These are phyloP conservation scores for Microplitis deprimator DNA, from an alignment of 2,888 invertebrate genomes.

Conservation along the genomic window DNA sequence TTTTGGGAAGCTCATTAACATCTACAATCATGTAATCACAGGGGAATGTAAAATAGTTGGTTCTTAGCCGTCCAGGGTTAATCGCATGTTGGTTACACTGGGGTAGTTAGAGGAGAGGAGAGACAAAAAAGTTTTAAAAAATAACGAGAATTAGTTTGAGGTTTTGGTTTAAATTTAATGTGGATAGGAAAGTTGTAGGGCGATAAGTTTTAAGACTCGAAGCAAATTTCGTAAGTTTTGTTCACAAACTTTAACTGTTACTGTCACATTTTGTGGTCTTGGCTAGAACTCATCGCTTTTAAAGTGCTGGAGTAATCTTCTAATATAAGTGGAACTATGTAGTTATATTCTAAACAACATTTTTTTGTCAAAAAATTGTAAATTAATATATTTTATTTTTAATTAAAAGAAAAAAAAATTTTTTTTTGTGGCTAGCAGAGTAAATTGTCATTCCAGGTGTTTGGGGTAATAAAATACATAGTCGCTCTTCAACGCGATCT, in stretches of 20 bases:
- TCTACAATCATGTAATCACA: conserved; percentile 24
- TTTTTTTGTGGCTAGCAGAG: neutral
- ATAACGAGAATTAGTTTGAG: neutral
- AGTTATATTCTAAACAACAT: neutral
- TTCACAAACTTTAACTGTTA: conserved; percentile 9
- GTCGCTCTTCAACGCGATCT: conserved; percentile 31
- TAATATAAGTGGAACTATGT: neutral
- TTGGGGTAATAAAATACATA: conserved; percentile 25
- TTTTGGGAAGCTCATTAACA: conserved; percentile 31
- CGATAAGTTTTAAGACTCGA: conserved; percentile 34
- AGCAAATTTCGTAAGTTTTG: conserved; percentile 23
- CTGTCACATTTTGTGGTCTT: conserved; percentile 7
- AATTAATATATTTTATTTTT: neutral
- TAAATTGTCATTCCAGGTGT: conserved; percentile 11
- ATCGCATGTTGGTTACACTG: conserved; percentile 12
- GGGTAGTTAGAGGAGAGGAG: neutral
- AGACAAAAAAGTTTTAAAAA: neutral
- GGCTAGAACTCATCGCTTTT: conserved; percentile 2
- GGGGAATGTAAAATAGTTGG: conserved; percentile 10
- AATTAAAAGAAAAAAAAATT: neutral
- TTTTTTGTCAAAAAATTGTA: neutral
- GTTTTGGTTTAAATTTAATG: conserved; percentile 23
- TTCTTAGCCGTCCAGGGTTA: conserved; percentile 32
- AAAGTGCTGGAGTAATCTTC: neutral
- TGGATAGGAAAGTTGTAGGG: conserved; percentile 21